These are phyloP conservation scores for Erebia aethiops DNA, from an alignment of 2,888 invertebrate species.

Conservation along the genomic window DNA sequence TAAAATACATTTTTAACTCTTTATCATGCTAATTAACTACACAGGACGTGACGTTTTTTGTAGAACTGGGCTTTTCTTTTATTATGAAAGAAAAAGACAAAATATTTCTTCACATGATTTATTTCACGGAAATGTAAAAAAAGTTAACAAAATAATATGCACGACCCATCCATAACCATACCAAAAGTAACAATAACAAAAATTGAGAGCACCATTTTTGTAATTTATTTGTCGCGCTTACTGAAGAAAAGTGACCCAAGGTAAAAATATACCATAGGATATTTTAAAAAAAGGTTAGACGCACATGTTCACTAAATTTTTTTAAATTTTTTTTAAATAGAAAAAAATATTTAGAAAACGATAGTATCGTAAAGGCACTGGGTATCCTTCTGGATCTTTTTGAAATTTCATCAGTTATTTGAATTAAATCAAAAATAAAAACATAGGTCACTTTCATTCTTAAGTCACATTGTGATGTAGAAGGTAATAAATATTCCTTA, in stretches of 20 bases:
- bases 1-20: too few species aligned
- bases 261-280: neutral
- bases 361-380: neutral
- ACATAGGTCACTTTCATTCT: constrained; percentile 11
- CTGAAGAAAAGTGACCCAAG: constrained; percentile 14
- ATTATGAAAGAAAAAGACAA: constrained; percentile 6
- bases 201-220: constrained; percentile 16
- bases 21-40: too few species aligned
- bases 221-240: neutral
- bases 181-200: constrained; percentile 25
- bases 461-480: constrained; percentile 13
- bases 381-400: neutral
- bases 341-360: neutral
- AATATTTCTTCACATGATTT: constrained; percentile 26
- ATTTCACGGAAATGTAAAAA: constrained; percentile 36
- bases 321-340: neutral
- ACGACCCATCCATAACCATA: constrained; percentile 1
- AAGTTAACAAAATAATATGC: constrained; percentile 33
- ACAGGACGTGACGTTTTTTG: neutral
- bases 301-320: neutral
- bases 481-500: neutral
- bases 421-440: too few species aligned
- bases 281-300: neutral
- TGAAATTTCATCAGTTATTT: neutral
- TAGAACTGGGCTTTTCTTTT: neutral